Percentiles rank a stretch among this genome's conserved stretches.
Evolutionary conservation across 2,888 invertebrate genomes (phyloP).

Genomic region (Cantharis rufa): DNA sequence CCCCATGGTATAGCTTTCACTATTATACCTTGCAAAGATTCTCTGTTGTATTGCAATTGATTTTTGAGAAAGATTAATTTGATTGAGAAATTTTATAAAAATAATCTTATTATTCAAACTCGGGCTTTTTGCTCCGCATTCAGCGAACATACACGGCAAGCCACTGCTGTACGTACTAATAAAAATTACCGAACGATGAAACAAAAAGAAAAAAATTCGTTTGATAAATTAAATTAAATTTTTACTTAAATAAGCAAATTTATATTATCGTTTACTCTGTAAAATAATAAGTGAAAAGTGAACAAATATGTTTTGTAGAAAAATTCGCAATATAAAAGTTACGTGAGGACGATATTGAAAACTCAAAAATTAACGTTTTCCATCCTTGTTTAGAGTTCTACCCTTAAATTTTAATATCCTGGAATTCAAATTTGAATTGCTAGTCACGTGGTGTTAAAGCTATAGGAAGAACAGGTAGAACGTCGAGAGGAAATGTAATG

Average conservation of each 20-base stretch:
- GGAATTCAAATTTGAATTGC: not conserved
- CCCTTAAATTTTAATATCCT: not conserved
- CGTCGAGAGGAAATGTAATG: not conserved
- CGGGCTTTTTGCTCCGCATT: not conserved
- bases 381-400: not conserved
- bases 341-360: not conserved
- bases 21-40: slow-evolving; percentile 16
- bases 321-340: not conserved
- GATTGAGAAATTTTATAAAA: not conserved
- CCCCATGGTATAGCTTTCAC: slow-evolving; percentile 38
- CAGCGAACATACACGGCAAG: not conserved
- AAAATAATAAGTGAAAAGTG: not conserved
- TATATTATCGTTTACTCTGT: not conserved
- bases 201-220: no score
- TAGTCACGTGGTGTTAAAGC: not conserved
- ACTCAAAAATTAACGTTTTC: not conserved
- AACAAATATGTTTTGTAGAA: not conserved
- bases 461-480: not conserved
- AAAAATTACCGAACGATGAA: not conserved
- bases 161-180: not conserved
- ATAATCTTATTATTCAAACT: no score
- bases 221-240: not conserved
- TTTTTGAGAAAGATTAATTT: not conserved
- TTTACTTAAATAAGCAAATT: not conserved
- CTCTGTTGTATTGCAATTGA: slow-evolving; percentile 8